Conservation (phyloP, 2,888 invertebrate species). For the Cheilosia pagana region DNA sequence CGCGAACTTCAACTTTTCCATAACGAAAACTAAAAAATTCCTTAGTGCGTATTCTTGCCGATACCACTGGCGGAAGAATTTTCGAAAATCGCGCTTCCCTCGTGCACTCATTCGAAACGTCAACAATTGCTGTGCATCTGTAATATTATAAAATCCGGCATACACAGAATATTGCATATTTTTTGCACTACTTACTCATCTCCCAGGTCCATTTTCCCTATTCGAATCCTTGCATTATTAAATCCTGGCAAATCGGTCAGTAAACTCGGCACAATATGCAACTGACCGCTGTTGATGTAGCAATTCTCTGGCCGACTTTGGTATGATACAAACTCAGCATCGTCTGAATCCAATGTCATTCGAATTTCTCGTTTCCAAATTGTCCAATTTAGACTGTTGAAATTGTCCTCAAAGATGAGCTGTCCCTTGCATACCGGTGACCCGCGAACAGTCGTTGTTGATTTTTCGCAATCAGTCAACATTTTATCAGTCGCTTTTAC, state of each 20-base stretch:
- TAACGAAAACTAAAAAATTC: constrained; percentile 88
- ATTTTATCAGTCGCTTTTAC: neutral
- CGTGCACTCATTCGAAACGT: constrained; percentile 82
- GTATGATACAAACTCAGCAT: constrained; percentile 84
- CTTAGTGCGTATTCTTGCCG: constrained; percentile 87
- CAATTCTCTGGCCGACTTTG: constrained; percentile 80
- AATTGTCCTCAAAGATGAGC: constrained; percentile 87
- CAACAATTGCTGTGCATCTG: constrained; percentile 85
- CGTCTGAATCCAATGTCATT: constrained; percentile 84
- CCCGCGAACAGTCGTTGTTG: constrained; percentile 33
- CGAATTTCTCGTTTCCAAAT: constrained; percentile 86
- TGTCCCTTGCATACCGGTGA: constrained; percentile 83
- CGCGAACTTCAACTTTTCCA: constrained; percentile 88
- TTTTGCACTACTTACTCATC: constrained; percentile 77
- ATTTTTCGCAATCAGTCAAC: constrained; percentile 12
- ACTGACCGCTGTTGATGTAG: constrained; percentile 79
- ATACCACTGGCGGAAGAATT: constrained; percentile 88
- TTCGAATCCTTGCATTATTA: constrained; percentile 76
- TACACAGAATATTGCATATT: neutral
- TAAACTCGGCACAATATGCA: constrained; percentile 82
- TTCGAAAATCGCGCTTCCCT: constrained; percentile 77
- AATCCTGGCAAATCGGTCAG: constrained; percentile 77
- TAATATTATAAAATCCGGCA: no score
- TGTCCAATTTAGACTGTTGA: constrained; percentile 83
- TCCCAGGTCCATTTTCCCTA: constrained; percentile 81